Percentiles rank a stretch among this genome's conserved stretches.
Evolutionary conservation across 2,888 invertebrate genomes (phyloP).

Genomic region (Alloscopus bannaensis): DNA sequence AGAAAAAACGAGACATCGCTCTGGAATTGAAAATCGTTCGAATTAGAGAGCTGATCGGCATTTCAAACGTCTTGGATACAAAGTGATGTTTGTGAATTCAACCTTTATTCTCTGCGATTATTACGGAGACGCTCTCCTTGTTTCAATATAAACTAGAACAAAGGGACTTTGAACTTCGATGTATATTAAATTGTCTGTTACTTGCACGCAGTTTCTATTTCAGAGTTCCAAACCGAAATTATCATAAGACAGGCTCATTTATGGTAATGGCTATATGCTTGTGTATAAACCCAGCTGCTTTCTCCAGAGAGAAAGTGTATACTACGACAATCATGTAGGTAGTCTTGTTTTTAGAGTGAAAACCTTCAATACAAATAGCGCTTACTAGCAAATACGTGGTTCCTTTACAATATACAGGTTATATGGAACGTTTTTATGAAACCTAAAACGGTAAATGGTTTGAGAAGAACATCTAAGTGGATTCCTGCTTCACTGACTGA

Average conservation of each 20-base stretch:
- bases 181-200: neutral
- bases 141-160: too few relatives aligned
- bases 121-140: too few relatives aligned
- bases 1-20: too few relatives aligned
- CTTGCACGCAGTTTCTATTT: constrained; percentile 18
- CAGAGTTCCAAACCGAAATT: neutral
- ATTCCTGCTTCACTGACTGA: constrained; percentile 22
- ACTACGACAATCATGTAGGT: neutral
- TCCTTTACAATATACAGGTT: too few relatives aligned
- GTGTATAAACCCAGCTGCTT: neutral
- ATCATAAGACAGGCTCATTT: constrained; percentile 15
- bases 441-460: constrained; percentile 15
- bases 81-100: too few relatives aligned
- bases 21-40: too few relatives aligned
- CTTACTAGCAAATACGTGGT: neutral
- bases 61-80: too few relatives aligned
- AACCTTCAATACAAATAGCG: neutral
- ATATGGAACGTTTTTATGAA: constrained; percentile 18
- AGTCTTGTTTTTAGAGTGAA: neutral
- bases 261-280: constrained; percentile 21
- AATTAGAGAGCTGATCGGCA: too few relatives aligned
- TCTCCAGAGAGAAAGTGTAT: neutral
- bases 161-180: constrained; percentile 4
- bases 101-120: too few relatives aligned
- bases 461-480: constrained; percentile 27